Conservation (phyloP, 1,140 invertebrate genomes). For the Drosophila pachea region DNA sequence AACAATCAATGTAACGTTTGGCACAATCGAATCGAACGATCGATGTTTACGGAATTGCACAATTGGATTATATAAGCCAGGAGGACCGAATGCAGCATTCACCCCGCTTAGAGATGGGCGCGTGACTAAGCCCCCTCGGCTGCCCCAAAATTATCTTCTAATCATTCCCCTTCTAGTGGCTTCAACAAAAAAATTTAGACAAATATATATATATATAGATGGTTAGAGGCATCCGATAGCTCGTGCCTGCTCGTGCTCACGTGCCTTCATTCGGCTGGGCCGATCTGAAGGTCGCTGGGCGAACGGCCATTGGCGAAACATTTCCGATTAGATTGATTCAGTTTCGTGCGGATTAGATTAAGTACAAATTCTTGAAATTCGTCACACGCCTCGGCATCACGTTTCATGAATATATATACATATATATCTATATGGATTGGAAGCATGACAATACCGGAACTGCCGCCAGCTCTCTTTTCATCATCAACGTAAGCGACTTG, state of each 20-base stretch:
- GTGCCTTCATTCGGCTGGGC: constrained; percentile 1
- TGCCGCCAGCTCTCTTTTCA: too few species aligned
- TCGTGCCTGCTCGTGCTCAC: background rate
- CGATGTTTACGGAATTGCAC: constrained; percentile 67
- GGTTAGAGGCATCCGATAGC: too few species aligned
- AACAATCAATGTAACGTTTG: constrained; percentile 31
- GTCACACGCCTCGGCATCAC: background rate
- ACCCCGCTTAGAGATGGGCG: background rate
- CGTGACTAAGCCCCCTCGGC: too few species aligned
- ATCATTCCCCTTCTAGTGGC: too few species aligned
- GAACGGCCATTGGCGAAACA: constrained; percentile 16
- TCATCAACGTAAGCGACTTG: too few species aligned
- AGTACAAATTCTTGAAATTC: constrained; percentile 1
- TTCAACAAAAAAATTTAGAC: too few species aligned
- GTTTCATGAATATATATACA: too few species aligned
- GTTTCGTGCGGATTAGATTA: constrained; percentile 53
- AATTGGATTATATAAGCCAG: constrained; percentile 69
- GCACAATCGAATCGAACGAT: constrained; percentile 29
- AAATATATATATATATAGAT: too few species aligned
- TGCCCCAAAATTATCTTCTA: too few species aligned
- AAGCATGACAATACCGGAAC: too few species aligned
- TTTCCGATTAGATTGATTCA: constrained; percentile 58
- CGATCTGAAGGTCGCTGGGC: constrained; percentile 35
- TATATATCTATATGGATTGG: too few species aligned
- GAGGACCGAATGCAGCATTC: constrained; percentile 30